Evolutionary conservation across 2,113 vertebrate genomes (phyloP), one percentile per base, ranked within the genome.

Genomic region (Cryptotis parvus): DNA sequence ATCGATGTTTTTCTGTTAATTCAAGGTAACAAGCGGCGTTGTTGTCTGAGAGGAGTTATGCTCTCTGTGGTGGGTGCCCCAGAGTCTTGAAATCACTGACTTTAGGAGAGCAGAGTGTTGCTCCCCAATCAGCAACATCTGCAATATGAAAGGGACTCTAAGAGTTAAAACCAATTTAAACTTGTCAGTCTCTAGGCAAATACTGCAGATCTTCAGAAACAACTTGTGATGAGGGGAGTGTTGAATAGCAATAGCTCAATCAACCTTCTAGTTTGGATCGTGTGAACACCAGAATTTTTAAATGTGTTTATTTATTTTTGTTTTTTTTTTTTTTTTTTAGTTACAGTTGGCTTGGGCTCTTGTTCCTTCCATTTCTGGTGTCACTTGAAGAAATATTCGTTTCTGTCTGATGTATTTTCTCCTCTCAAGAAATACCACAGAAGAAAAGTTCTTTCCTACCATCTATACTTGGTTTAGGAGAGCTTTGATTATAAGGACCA

Each of bases 401-500:
- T 96, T 97, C 95, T 94, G 69, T 74, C 39, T 77, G 27, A 84
- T 87, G 72, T 92, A 93, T 90, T 97, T 95, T 94, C 29, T 49
- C 5, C 3, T 94, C 87, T 94, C 94, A 79, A 96, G 93, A 92
- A 94, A 91, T 58, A 84, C 94, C 89, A 63, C 66, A 88, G 91
- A 3, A 86, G 90, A 94, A 75, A 96, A 95, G 83, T 94, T 97
- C 94, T 88, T 92, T 94, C 92, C 90, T 94, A 95, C 92, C 95
- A 97, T 77, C 82, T 95, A 93, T 94, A 97, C 96, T 97, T 96
- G 96, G 96, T 97, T 98, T 97, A 96, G 97, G 95, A 96, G 91
- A 73, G 69, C 80, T 95, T 89, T 98, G 97, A 97, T 98, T 97
- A 97, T 97, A 97, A 95, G 94, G 96, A 98, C 96, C 97, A 97